Evolutionary conservation across 2,113 vertebrate genomes (phyloP).

Genomic region (Brachyistius frenatus): DNA sequence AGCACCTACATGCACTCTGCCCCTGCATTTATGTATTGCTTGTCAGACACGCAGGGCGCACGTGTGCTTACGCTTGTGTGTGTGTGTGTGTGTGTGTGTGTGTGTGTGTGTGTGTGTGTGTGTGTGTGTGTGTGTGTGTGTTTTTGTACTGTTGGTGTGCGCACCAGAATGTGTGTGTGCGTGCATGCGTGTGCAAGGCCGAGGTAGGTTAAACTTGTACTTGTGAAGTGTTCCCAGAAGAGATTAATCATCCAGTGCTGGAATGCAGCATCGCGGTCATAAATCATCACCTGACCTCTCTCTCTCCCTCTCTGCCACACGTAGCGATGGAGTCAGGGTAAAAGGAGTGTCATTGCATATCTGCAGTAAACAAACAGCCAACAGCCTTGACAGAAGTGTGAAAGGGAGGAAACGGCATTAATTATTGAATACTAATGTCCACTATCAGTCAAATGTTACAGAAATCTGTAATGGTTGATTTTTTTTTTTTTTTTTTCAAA

Average conservation of each 20-base stretch:
- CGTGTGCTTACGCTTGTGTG: slow-evolving; percentile 16
- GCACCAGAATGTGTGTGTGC: slow-evolving; percentile 31
- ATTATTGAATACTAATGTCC: slow-evolving; percentile 52
- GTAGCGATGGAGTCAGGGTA: slow-evolving; percentile 60
- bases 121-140: neutral
- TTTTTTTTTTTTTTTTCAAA: neutral
- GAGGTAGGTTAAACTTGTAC: slow-evolving; percentile 88
- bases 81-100: too few species aligned
- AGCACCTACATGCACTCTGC: slow-evolving; percentile 74
- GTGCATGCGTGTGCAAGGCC: slow-evolving; percentile 70
- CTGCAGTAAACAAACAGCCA: slow-evolving; percentile 71
- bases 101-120: slow-evolving; percentile 37
- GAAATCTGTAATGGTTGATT: neutral
- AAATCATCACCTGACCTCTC: slow-evolving; percentile 86
- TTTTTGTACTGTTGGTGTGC: slow-evolving; percentile 49
- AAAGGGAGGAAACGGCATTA: slow-evolving; percentile 42
- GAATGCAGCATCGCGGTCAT: slow-evolving; percentile 84
- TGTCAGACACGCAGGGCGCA: slow-evolving; percentile 63
- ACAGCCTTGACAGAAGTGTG: slow-evolving; percentile 56
- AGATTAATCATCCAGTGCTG: slow-evolving; percentile 86
- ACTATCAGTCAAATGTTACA: neutral
- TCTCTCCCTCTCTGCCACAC: slow-evolving; percentile 66
- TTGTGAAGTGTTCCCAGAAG: slow-evolving; percentile 87
- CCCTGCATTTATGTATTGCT: slow-evolving; percentile 73
- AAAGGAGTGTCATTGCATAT: slow-evolving; percentile 72